These are phyloP conservation scores for Ceyx margarethae DNA, from an alignment of 2,113 vertebrate species.

Conservation along the genomic window DNA sequence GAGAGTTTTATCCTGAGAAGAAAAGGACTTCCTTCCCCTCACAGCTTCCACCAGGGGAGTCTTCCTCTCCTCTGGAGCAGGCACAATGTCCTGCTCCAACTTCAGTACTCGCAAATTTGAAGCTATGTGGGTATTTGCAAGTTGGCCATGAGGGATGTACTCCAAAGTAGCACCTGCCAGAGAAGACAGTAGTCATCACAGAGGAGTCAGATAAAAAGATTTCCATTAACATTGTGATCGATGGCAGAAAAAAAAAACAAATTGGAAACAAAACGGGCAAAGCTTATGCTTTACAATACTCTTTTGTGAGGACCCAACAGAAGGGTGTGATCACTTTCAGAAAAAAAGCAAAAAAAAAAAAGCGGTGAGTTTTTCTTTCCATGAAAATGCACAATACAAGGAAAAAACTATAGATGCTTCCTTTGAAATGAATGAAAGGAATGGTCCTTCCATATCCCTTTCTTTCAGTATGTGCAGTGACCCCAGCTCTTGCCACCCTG, in stretches of 20 bases:
- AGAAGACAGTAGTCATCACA: not conserved
- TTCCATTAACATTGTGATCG: not conserved
- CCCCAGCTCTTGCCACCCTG: not conserved
- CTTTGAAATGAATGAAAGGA: not conserved
- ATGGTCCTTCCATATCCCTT: not conserved
- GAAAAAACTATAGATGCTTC: not conserved
- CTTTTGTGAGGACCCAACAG: not conserved
- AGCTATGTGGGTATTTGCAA: conserved; percentile 31
- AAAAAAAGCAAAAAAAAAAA: accelerated
- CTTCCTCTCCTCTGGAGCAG: conserved; percentile 59
- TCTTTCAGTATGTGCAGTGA: not conserved
- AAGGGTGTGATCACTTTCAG: not conserved
- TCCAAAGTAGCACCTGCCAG: conserved; percentile 61
- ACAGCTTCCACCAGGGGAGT: conserved; percentile 35
- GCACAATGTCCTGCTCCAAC: conserved; percentile 39
- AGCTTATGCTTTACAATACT: not conserved
- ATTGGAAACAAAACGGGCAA: not conserved
- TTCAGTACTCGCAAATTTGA: conserved; percentile 20
- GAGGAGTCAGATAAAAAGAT: not conserved
- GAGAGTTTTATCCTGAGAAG: conserved; percentile 66
- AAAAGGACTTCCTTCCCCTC: conserved; percentile 20
- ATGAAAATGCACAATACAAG: not conserved
- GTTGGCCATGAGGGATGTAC: conserved; percentile 40
- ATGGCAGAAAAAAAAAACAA: too few species aligned
- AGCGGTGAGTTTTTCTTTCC: not conserved